Percentiles rank a stretch among this genome's conserved stretches.
phyloP scores from a whole-genome alignment of 35 echinoderm and acorn worm genomes.

The Apostichopus parvimensis region DNA sequence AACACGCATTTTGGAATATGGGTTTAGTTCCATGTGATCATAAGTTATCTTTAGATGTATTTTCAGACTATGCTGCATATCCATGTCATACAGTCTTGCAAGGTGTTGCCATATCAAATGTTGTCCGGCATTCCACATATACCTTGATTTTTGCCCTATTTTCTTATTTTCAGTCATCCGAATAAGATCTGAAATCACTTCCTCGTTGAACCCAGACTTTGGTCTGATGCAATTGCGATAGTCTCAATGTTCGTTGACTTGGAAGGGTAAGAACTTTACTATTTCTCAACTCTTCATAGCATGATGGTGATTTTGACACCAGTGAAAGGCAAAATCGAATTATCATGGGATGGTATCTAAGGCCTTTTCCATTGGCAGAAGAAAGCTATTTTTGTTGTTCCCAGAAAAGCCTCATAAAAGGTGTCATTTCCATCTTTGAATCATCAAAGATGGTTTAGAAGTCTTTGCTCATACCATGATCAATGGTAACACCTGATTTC shows the following conservation, averaged over 20 bases:
- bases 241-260: conserved; percentile 46
- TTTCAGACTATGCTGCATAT: background rate
- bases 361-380: background rate
- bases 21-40: background rate
- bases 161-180: conserved; percentile 28
- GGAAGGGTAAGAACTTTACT: conserved; percentile 34
- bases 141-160: background rate
- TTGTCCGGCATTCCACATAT: background rate
- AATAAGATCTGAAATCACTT: conserved; percentile 22
- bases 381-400: conserved; percentile 37
- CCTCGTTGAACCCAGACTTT: conserved; percentile 17
- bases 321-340: conserved; percentile 39
- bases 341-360: conserved; percentile 34
- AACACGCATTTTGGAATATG: background rate
- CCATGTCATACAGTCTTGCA: background rate
- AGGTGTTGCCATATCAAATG: background rate
- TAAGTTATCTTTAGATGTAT: background rate
- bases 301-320: conserved; percentile 42
- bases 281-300: conserved; percentile 35
- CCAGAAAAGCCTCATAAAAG: conserved; percentile 53
- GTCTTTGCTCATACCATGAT: conserved; percentile 35
- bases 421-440: conserved; percentile 24
- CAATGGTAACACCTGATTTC: conserved; percentile 28
- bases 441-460: conserved; percentile 7
- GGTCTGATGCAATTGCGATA: conserved; percentile 40